These are phyloP conservation scores for Odocoileus hemionus DNA, from an alignment of 2,113 vertebrate species.

Conservation along the genomic window DNA sequence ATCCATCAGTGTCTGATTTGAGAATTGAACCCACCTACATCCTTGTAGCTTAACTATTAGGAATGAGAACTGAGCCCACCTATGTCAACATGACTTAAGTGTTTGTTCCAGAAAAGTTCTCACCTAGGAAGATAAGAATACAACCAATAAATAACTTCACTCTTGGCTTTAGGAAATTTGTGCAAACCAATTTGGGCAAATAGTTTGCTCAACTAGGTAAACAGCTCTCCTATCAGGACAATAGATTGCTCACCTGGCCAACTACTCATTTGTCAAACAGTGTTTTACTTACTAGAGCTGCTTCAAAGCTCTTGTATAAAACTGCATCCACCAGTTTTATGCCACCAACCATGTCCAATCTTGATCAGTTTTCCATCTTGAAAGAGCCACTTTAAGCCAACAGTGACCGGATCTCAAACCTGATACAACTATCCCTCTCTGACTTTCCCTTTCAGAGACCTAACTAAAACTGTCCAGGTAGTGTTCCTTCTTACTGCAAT, in stretches of 20 bases:
- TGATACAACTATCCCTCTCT: background rate
- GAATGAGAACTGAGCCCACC: background rate
- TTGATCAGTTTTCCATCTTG: background rate
- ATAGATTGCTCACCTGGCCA: background rate
- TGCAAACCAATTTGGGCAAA: background rate
- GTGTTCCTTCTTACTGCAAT: background rate
- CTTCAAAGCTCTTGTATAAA: background rate
- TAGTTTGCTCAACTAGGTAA: background rate
- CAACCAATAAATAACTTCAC: background rate
- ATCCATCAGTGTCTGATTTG: background rate
- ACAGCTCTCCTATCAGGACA: background rate
- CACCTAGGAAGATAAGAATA: background rate
- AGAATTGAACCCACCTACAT: background rate
- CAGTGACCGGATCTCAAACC: background rate
- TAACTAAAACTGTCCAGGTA: background rate
- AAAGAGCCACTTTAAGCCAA: background rate
- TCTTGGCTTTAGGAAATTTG: background rate
- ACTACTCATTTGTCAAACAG: background rate
- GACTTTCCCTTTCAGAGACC: background rate
- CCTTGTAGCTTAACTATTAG: background rate
- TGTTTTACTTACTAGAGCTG: background rate
- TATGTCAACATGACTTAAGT: slow-evolving; percentile 5
- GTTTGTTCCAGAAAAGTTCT: slow-evolving; percentile 6
- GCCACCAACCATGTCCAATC: background rate
- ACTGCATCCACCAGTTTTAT: background rate